Evolutionary conservation across 2,797 vertebrate genomes (phyloP).

Genomic region (Gymnoscopelus microlampas): DNA sequence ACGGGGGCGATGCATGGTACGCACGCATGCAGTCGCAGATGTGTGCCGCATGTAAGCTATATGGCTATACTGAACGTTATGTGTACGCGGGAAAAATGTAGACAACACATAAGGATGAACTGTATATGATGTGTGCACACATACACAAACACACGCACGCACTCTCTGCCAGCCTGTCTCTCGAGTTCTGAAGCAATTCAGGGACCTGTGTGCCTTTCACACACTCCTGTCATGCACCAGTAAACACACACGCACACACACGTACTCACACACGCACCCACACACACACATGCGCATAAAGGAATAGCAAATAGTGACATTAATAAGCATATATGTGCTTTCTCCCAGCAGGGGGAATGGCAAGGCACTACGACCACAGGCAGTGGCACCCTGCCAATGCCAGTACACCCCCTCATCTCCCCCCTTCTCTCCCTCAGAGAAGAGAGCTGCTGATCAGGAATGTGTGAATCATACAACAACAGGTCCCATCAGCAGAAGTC

Average conservation of each 20-base stretch:
- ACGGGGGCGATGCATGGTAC: neutral
- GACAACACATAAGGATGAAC: neutral
- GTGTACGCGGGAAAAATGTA: neutral
- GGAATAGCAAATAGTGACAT: conserved; percentile 56
- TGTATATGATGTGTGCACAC: conserved; percentile 3
- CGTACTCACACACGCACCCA: neutral
- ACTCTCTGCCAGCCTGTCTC: neutral
- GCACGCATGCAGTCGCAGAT: conserved; percentile 10
- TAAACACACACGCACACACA: conserved; percentile 22
- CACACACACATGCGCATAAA: conserved; percentile 8
- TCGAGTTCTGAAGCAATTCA: conserved; percentile 26
- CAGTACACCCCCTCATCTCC: conserved; percentile 1
- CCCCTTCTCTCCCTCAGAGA: conserved; percentile 60
- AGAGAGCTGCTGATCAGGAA: conserved; percentile 68
- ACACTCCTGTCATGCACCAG: conserved; percentile 44
- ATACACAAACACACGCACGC: conserved; percentile 5
- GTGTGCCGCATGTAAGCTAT: too few species aligned
- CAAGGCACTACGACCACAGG: conserved; percentile 58
- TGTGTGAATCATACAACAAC: conserved; percentile 70
- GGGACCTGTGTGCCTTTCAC: neutral
- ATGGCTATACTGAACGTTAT: too few species aligned
- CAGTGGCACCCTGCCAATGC: conserved; percentile 55
- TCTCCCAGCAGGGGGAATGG: conserved; percentile 45
- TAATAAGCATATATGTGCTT: conserved; percentile 57
- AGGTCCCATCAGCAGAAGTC: conserved; percentile 64